phyloP scores from a whole-genome alignment of 2,888 invertebrate genomes.

The Phortica magna region DNA sequence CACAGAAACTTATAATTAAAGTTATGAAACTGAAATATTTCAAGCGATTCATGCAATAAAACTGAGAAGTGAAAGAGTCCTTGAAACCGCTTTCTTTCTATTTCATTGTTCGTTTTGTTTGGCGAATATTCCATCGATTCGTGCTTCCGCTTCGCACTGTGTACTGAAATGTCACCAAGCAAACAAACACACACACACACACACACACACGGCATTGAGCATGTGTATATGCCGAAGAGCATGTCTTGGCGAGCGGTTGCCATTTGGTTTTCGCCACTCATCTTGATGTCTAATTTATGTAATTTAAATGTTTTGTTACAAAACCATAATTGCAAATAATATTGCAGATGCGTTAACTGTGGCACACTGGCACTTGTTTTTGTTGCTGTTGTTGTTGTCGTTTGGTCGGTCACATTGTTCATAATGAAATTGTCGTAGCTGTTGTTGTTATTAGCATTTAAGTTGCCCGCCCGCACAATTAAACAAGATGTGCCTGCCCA shows the following conservation, averaged over 20 bases:
- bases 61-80: too few relatives aligned
- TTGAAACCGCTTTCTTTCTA: too few relatives aligned
- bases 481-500: constrained; percentile 8
- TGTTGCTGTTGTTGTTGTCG: too few relatives aligned
- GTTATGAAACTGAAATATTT: too few relatives aligned
- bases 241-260: neutral
- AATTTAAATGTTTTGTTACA: constrained; percentile 48
- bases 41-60: too few relatives aligned
- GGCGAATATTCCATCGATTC: too few relatives aligned
- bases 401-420: too few relatives aligned
- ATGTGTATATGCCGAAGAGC: neutral
- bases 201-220: neutral
- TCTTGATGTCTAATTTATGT: constrained; percentile 13
- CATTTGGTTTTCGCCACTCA: constrained; percentile 5
- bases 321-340: constrained; percentile 53
- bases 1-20: neutral
- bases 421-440: neutral
- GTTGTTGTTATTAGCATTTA: neutral
- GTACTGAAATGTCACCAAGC: too few relatives aligned
- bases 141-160: too few relatives aligned
- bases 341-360: constrained; percentile 35
- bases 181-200: too few relatives aligned
- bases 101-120: too few relatives aligned
- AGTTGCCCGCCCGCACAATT: constrained; percentile 12
- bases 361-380: neutral